phyloP scores from a whole-genome alignment of 2,113 vertebrate genomes.

The Oceanites oceanicus region DNA sequence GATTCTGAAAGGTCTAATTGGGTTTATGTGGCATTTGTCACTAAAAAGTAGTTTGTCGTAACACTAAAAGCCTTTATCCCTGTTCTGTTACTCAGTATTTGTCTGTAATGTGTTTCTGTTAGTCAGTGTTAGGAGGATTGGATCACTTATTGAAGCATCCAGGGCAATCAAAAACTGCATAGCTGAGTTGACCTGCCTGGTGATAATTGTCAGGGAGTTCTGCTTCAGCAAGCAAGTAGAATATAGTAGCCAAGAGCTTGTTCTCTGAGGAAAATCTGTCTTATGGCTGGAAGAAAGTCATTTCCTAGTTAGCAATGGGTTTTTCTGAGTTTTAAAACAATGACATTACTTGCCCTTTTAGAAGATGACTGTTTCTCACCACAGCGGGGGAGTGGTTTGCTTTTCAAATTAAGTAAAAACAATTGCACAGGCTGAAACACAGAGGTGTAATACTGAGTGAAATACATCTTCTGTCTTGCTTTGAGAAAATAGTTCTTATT shows the following conservation, averaged over 20 bases:
- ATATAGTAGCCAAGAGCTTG: slow-evolving; percentile 2
- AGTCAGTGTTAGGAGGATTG: not conserved
- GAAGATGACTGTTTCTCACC: not conserved
- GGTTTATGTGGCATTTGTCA: not conserved
- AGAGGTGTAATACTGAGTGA: not conserved
- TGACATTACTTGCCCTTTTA: not conserved
- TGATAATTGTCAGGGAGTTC: slow-evolving; percentile 49
- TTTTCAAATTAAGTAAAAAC: not conserved
- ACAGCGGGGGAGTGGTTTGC: not conserved
- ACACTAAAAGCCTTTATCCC: not conserved
- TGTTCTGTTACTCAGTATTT: not conserved
- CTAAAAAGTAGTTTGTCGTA: not conserved
- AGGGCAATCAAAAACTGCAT: slow-evolving; percentile 11
- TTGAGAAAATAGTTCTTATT: not conserved
- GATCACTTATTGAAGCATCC: slow-evolving; percentile 25
- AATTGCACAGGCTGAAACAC: not conserved
- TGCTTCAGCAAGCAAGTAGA: slow-evolving; percentile 50
- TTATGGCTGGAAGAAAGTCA: not conserved
- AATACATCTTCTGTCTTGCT: not conserved
- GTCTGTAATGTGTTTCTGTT: slow-evolving; percentile 6
- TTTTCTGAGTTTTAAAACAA: not conserved
- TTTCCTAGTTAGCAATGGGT: not conserved
- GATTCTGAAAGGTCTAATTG: not conserved
- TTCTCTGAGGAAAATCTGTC: not conserved
- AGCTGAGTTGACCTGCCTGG: slow-evolving; percentile 28